These are phyloP conservation scores for Enteromius argenteus DNA, from an alignment of 2,797 vertebrate species.

Conservation along the genomic window DNA sequence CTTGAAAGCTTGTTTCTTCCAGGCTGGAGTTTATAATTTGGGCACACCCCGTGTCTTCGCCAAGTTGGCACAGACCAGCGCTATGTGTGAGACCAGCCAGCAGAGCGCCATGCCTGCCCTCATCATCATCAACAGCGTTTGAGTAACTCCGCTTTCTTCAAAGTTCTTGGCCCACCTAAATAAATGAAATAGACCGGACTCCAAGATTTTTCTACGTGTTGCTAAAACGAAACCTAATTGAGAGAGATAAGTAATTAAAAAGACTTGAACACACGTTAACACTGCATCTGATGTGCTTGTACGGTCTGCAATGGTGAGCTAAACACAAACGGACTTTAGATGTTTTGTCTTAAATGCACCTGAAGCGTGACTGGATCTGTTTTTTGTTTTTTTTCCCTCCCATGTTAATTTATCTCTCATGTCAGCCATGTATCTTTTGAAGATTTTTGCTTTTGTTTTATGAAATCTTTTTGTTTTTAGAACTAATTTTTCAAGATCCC, in stretches of 20 bases:
- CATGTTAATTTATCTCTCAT: conserved; percentile 41
- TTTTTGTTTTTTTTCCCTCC: conserved; percentile 42
- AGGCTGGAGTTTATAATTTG: conserved; percentile 95
- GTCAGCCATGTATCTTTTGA: conserved; percentile 39
- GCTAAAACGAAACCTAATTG: conserved; percentile 38
- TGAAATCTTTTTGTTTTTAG: conserved; percentile 54
- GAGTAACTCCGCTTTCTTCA: conserved; percentile 64
- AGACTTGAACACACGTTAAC: conserved; percentile 41
- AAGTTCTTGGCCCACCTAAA: conserved; percentile 8
- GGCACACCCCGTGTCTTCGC: conserved; percentile 92
- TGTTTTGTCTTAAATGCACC: conserved; percentile 62
- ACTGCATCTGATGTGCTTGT: conserved; percentile 56
- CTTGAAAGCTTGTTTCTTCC: conserved; percentile 91
- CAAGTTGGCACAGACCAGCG: conserved; percentile 83
- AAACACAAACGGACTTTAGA: conserved; percentile 39
- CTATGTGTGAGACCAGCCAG: conserved; percentile 86
- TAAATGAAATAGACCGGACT: conserved; percentile 22
- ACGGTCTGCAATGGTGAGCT: conserved; percentile 50
- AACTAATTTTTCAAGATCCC: conserved; percentile 34
- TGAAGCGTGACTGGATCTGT: conserved; percentile 46
- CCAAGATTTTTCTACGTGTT: conserved; percentile 65
- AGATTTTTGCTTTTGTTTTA: conserved; percentile 51
- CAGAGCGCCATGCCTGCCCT: conserved; percentile 89
- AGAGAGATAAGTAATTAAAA: conserved; percentile 32
- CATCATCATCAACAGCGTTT: conserved; percentile 91